Evolutionary conservation across 2,113 vertebrate genomes (phyloP).

Genomic region (Strix uralensis): DNA sequence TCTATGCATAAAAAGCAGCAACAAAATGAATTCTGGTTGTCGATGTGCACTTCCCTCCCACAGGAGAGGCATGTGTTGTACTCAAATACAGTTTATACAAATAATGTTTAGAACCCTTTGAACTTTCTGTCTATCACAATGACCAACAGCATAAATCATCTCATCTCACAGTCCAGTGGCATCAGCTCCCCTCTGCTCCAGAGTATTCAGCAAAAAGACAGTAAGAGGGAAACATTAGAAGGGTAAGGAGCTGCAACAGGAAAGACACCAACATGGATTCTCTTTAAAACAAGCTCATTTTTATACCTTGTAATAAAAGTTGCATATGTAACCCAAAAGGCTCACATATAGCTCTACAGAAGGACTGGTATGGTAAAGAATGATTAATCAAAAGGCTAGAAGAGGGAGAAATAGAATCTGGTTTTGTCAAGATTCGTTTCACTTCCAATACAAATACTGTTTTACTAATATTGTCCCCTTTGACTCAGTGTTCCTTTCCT

Average conservation of each 20-base stretch:
- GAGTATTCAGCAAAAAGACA: neutral
- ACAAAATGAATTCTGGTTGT: neutral
- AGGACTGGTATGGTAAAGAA: neutral
- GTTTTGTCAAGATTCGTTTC: neutral
- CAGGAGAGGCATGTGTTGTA: neutral
- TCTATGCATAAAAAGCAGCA: neutral
- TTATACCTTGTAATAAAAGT: neutral
- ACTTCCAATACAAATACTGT: neutral
- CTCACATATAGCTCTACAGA: neutral
- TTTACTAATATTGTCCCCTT: neutral
- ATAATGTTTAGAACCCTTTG: neutral
- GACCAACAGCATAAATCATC: neutral
- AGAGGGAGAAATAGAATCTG: neutral
- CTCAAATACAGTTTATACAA: neutral
- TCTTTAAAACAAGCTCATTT: neutral
- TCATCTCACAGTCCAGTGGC: neutral
- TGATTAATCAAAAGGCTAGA: neutral
- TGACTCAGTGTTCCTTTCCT: neutral
- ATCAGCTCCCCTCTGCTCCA: neutral
- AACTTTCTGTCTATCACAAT: neutral
- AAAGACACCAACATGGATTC: neutral
- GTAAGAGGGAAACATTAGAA: neutral
- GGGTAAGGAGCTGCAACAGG: neutral
- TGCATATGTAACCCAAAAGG: neutral
- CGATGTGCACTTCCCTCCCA: neutral